Evolutionary conservation across 2,113 vertebrate genomes (phyloP).

Genomic region (Gallinago media): DNA sequence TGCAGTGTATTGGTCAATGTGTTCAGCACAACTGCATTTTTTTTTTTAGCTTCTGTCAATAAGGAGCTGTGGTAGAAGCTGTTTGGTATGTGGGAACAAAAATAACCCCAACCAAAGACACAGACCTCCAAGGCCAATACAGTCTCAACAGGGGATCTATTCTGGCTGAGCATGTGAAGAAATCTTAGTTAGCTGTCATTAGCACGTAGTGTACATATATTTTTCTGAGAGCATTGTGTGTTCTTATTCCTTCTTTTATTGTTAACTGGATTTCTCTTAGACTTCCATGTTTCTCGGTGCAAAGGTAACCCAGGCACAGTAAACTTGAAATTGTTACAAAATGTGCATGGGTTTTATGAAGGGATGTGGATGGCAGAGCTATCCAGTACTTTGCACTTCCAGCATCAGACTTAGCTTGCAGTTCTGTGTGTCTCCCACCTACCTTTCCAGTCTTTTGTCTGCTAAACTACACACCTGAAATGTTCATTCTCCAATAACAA

Average conservation of each 20-base stretch:
- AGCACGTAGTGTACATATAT: accelerated
- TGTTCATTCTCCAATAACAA: neutral
- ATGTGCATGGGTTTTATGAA: neutral
- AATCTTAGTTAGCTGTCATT: neutral
- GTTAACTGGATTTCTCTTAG: neutral
- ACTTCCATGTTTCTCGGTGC: neutral
- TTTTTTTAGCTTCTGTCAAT: neutral
- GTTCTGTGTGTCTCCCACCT: neutral
- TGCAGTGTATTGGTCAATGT: neutral
- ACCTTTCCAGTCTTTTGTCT: neutral
- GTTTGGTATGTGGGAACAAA: neutral
- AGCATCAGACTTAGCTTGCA: neutral
- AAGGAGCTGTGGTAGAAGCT: neutral
- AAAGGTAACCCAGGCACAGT: neutral
- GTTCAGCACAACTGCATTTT: neutral
- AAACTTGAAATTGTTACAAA: neutral
- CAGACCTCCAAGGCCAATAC: neutral
- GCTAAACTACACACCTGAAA: neutral
- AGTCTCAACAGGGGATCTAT: accelerated
- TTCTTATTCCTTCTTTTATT: neutral
- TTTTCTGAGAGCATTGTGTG: neutral
- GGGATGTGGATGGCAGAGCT: neutral
- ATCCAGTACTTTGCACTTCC: neutral
- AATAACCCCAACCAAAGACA: neutral
- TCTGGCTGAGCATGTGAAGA: neutral